Evolutionary conservation across 92 coral and sea anemone genomes (phyloP).

Genomic region (Muricea muricata): DNA sequence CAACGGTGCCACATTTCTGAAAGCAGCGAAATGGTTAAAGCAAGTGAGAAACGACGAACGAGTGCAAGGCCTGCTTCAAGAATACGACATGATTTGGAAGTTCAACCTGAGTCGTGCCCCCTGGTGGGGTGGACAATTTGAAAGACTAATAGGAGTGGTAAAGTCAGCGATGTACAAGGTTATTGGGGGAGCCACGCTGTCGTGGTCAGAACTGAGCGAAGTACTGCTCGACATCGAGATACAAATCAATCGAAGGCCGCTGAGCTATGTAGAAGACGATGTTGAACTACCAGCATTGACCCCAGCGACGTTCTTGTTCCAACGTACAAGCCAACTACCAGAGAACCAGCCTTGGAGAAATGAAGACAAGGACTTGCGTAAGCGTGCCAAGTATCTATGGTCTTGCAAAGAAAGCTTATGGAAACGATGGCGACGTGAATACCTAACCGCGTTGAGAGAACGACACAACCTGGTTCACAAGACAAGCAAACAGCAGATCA

Average conservation of each 20-base stretch:
- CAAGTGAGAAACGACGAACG: constrained; percentile 48
- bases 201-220: constrained; percentile 57
- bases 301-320: constrained; percentile 54
- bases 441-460: constrained; percentile 58
- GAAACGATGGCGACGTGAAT: constrained; percentile 53
- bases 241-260: constrained; percentile 60
- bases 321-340: constrained; percentile 47
- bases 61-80: constrained; percentile 39
- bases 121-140: constrained; percentile 69
- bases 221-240: constrained; percentile 64
- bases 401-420: constrained; percentile 52
- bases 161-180: constrained; percentile 60
- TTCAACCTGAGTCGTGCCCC: constrained; percentile 57
- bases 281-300: constrained; percentile 48
- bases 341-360: constrained; percentile 48
- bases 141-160: constrained; percentile 53
- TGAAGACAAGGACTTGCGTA: constrained; percentile 28
- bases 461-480: constrained; percentile 58
- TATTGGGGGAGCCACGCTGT: constrained; percentile 59
- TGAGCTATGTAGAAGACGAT: constrained; percentile 66
- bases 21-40: constrained; percentile 52
- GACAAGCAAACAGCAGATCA: constrained; percentile 8
- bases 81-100: constrained; percentile 40
- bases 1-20: constrained; percentile 47
- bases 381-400: constrained; percentile 17